These are phyloP conservation scores for Hyppa rectilinea DNA, from an alignment of 2,888 invertebrate species.

Conservation along the genomic window DNA sequence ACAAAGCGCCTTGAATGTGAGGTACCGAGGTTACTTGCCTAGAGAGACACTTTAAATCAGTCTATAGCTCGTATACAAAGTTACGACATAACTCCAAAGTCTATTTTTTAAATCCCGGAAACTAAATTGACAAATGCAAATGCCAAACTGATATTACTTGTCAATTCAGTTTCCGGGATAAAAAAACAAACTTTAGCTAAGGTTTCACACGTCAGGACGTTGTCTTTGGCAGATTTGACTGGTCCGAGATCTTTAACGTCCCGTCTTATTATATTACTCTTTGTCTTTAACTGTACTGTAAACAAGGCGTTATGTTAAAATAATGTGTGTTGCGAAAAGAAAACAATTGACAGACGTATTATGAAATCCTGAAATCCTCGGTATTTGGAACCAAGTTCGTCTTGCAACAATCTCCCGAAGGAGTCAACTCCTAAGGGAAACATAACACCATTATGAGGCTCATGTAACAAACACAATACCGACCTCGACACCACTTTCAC, in stretches of 20 bases:
- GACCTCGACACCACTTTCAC: constrained; percentile 64
- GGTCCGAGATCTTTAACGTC: too few species aligned
- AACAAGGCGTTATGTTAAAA: not conserved
- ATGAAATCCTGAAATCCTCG: not conserved
- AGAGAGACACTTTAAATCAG: not conserved
- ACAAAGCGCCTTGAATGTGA: not conserved
- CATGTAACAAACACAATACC: constrained; percentile 39
- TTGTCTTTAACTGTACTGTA: not conserved
- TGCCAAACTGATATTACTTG: too few species aligned
- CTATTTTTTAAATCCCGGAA: too few species aligned
- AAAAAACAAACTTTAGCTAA: too few species aligned
- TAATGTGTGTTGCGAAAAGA: not conserved
- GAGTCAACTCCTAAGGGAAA: not conserved
- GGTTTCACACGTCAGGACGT: too few species aligned
- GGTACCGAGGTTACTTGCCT: not conserved
- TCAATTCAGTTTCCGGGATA: too few species aligned
- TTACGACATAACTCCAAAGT: too few species aligned
- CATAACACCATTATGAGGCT: constrained; percentile 6
- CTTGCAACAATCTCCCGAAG: not conserved
- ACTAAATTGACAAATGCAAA: too few species aligned
- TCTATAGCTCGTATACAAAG: too few species aligned
- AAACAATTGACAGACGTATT: not conserved
- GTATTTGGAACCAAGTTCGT: not conserved
- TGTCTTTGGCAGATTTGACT: not conserved
- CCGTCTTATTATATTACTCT: too few species aligned